Evolutionary conservation across 2,888 invertebrate genomes (phyloP).

Genomic region (Dynastes tityus): DNA sequence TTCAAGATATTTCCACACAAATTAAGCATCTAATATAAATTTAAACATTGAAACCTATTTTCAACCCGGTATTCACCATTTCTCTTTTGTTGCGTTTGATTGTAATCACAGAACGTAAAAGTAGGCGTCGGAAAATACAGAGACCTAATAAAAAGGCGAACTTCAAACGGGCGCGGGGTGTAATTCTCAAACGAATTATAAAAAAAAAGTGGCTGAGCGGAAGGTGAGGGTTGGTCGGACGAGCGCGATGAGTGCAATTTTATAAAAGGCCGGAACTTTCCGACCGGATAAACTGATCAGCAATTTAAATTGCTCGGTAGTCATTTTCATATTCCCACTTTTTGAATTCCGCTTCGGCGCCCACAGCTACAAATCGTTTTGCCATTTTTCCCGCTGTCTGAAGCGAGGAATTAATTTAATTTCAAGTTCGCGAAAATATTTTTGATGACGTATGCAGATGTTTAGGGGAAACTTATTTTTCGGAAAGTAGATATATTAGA

Average conservation of each 20-base stretch:
- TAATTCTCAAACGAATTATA: constrained; percentile 59
- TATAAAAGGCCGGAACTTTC: constrained; percentile 67
- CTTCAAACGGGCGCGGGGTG: constrained; percentile 57
- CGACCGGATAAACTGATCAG: constrained; percentile 70
- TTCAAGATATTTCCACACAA: background rate
- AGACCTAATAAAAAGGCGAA: constrained; percentile 58
- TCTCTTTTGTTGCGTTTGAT: constrained; percentile 22
- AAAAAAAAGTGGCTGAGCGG: constrained; percentile 55
- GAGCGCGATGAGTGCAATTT: constrained; percentile 56
- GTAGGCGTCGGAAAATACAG: constrained; percentile 46
- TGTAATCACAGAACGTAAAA: constrained; percentile 41
- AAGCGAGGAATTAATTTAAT: constrained; percentile 36
- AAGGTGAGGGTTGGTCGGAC: constrained; percentile 43
- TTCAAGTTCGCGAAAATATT: constrained; percentile 20
- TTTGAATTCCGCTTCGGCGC: constrained; percentile 37
- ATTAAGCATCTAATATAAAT: background rate
- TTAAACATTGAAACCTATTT: background rate
- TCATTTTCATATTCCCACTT: constrained; percentile 63
- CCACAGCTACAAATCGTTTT: constrained; percentile 33
- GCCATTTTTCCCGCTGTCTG: constrained; percentile 20
- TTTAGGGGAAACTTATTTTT: constrained; percentile 17
- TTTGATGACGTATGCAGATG: background rate
- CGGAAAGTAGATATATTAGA: background rate
- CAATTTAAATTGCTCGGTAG: constrained; percentile 69
- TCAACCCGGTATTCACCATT: background rate